Evolutionary conservation across 2,888 invertebrate genomes (phyloP), one percentile per base, ranked within the genome.

Genomic region (Gerris lacustris): DNA sequence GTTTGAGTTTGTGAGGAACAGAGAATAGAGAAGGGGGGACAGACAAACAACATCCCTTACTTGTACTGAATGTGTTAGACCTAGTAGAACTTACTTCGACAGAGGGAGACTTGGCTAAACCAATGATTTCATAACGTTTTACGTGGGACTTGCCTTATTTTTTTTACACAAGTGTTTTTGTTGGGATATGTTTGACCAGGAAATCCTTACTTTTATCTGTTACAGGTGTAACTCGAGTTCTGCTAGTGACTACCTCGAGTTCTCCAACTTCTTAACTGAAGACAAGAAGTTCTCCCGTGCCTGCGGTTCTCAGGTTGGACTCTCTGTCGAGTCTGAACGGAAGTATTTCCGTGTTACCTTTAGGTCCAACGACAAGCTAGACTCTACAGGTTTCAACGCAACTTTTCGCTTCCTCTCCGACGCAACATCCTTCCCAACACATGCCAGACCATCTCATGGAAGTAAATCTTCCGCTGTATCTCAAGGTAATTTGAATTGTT

Each of bases 271-370:
- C 80, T 87, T 92, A 85, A 88, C 91, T 74, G 87, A 89, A 76
- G 97, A 98, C 82, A 86, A 92, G 78, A 94, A 94, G 80, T 93
- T 91, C 81, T 86, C 89, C 67, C 86, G 93, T 78, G 90, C 92
- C 80, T 98, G 97, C 80, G 96, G 96, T 6, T 88, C 89, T 77
- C 84, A 88, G 80, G 87, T 87, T 77, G 89, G 90, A 77, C 91
- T 92, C 79, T 87, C 89, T 78, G 86, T 93, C 63, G 88, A 89
- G 77, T 96, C 96, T 6, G 95, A 96, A 79, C 86, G 91, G 72
- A 89, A 91, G 78, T 97, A 95, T 84, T 97, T 97, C 83, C 87
- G 95, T 77, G 92, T 98, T 69, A 93, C 94, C 6, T 96, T 98
- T 82, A 86, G 90, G 78, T 94, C 96, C 6, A 97, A 98, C 80